Evolutionary conservation across 1,140 invertebrate species (phyloP), one percentile per base, ranked within the genome.

Genomic region (Tetramorium parvispinum): DNA sequence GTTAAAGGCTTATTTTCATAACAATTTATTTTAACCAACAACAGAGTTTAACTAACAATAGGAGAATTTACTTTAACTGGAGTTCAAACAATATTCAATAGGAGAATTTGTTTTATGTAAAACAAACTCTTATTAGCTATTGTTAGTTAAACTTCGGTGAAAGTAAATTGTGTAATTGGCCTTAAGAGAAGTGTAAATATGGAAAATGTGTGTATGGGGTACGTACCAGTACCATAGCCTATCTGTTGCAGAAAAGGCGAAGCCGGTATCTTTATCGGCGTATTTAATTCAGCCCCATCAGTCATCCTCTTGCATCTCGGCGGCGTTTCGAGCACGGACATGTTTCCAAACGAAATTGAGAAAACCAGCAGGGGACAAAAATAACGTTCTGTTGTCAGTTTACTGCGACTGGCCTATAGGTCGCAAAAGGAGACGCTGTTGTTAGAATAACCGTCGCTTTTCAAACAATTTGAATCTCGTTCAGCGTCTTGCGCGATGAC

Each of bases 141-240:
- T 32, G 32, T 32, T 32, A 32, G 32, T 32, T 32, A 32, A 32
- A 4, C 32, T 32, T 32, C 3, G 3, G 3, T 32, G 32, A 32
- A 32, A 32, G 32, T 32, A 32, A 32, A 32, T 3, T 32, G 32
- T 32, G 3, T 0, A 32, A 32, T 32, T 32, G 32, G 32, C 32
- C 32, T 3, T 32, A 32, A 32, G 32, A 24, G 4, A 24, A 10
- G 27, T 83, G 82, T 51, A 81, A 78, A 82, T 46, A 43, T 55
- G 59, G 70, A 66, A 75, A 70, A 46, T 77, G 11, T 0, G 13
- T 53, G 76, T 71, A 57, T 27, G 18, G 18, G 24, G 53, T 18
- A 21, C 6, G 0, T 96, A 97, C 97, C 97, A 91, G 97, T 97
- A 66, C 97, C 97, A 95, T 97, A 97, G 90, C 97, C 97, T 83